Conservation (phyloP, 2,797 vertebrate genomes). For the Ctenopoma multispine region DNA sequence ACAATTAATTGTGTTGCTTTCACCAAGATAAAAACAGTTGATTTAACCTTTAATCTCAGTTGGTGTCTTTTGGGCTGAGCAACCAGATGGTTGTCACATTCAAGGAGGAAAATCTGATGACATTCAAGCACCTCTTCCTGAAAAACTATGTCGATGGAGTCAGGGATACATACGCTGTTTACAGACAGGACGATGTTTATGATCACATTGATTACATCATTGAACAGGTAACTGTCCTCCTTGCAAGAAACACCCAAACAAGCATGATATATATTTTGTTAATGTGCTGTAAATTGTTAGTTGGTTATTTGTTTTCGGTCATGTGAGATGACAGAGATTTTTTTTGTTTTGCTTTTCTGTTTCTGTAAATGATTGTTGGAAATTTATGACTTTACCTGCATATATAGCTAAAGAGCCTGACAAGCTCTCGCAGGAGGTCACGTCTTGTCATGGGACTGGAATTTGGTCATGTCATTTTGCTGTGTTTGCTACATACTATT, state of each 20-base stretch:
- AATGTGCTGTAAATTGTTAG: not conserved
- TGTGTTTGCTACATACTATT: not conserved
- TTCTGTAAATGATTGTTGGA: slow-evolving; percentile 58
- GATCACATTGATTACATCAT: slow-evolving; percentile 89
- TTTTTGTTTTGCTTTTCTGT: slow-evolving; percentile 22
- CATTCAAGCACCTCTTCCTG: slow-evolving; percentile 95
- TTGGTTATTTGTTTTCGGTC: not conserved
- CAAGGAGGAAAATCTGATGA: slow-evolving; percentile 93
- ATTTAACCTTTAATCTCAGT: too few species aligned
- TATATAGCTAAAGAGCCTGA: not conserved
- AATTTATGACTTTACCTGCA: slow-evolving; percentile 27
- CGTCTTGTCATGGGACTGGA: slow-evolving; percentile 43
- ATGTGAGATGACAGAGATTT: not conserved
- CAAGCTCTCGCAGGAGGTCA: slow-evolving; percentile 4
- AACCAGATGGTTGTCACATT: slow-evolving; percentile 98
- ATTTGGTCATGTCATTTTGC: slow-evolving; percentile 50
- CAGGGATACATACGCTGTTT: slow-evolving; percentile 88
- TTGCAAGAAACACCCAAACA: not conserved
- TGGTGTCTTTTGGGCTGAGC: slow-evolving; percentile 95
- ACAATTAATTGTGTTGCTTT: not conserved
- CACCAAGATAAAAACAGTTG: too few species aligned
- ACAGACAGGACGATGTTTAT: slow-evolving; percentile 90
- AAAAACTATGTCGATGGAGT: slow-evolving; percentile 88
- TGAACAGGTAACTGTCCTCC: slow-evolving; percentile 82
- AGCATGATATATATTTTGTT: not conserved